Base-by-base conservation (phyloP, 2,113 vertebrate species). In the Saccopteryx leptura region DNA sequence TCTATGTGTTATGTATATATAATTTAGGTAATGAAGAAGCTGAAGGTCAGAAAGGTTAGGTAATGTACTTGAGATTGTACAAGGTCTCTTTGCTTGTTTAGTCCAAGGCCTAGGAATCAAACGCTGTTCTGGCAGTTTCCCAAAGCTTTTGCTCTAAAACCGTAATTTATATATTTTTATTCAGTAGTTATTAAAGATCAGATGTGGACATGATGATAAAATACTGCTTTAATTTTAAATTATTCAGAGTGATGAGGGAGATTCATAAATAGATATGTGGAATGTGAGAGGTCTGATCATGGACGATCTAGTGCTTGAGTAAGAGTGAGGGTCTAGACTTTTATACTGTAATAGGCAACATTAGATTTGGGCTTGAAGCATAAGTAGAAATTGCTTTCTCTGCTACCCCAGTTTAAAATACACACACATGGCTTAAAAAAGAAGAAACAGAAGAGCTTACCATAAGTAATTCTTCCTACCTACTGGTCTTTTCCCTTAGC, bases 151-250 rank as follows among this genome's bases (percentile, higher is more conserved):
- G 17, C 50, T 90, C 39, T 90, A 71, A 90, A 93, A 88, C 12
- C 68, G 28, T 28, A 52, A 84, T 61, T 68, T 75, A 15, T 54
- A 61, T 76, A 81, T 89, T 86, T 78, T 5, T 28, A 79, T 82
- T 28, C 28, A 81, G 15, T 14, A 81, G n/a, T 91, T 93, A 90
- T 65, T 88, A 80, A 80, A 88, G 14, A 52, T 88, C 17, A 81
- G 48, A 80, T 86, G 28, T 65, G 19, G n/a, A 81, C 84, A 72
- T 58, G 61, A 26, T 86, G 65, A 90, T 72, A 78, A 91, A 84
- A 52, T 69, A 52, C 19, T 75, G 28, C 69, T 74, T 84, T 92
- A 48, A 18, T 23, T 90, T 95, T 97, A 84, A 93, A 91, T 81
- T 80, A 93, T 69, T 80, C 60, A 24, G 69, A 78, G 9, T 78